These are phyloP conservation scores for Chiridota heheva DNA, from an alignment of 35 echinoderm and acorn worm genomes.

Conservation along the genomic window DNA sequence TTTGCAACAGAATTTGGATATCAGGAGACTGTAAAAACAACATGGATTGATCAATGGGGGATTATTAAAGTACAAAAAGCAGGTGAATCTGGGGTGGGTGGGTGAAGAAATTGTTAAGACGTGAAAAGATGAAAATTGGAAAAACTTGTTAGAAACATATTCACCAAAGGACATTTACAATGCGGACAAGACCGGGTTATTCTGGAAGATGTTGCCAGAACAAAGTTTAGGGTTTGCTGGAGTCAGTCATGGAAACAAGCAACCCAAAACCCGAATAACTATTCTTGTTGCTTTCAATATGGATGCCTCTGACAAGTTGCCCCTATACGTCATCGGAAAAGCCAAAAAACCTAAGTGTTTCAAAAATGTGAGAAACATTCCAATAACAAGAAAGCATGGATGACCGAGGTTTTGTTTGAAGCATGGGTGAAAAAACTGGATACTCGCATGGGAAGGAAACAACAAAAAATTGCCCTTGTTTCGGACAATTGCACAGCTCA, in stretches of 20 bases:
- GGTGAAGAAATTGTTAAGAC: neutral
- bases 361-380: no score
- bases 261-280: conserved; percentile 1
- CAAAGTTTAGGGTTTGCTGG: no score
- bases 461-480: neutral
- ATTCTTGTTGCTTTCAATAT: conserved; percentile 19
- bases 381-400: no score
- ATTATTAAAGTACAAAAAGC: conserved; percentile 3
- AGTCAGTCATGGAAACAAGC: conserved; percentile 4
- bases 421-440: conserved; percentile 4
- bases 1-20: conserved; percentile 26
- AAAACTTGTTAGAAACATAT: neutral
- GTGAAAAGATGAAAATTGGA: neutral
- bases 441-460: neutral
- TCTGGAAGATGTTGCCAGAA: conserved; percentile 2
- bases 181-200: conserved; percentile 43
- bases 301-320: conserved; percentile 13
- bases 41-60: conserved; percentile 17
- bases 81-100: neutral
- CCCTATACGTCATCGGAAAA: no score
- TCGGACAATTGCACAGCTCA: conserved; percentile 9
- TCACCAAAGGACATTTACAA: conserved; percentile 42
- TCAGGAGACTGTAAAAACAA: neutral
- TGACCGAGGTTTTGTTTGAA: neutral
- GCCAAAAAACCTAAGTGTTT: no score